Conservation (phyloP, 2,797 vertebrate species). For the Thaleichthys pacificus region DNA sequence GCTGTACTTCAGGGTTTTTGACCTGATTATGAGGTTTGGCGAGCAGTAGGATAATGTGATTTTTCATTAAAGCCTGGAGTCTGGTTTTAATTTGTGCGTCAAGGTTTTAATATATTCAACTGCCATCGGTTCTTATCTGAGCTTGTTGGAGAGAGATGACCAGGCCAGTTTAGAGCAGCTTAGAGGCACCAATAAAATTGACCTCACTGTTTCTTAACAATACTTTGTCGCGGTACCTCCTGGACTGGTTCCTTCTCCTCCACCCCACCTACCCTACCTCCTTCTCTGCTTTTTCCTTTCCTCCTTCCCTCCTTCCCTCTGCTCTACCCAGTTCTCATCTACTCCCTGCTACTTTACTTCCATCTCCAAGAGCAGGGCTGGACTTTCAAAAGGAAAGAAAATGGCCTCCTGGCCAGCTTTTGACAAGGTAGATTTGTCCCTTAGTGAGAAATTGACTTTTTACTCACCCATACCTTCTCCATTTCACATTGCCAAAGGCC, state of each 20-base stretch:
- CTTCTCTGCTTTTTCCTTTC: not conserved
- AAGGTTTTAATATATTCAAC: not conserved
- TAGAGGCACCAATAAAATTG: slow-evolving; percentile 59
- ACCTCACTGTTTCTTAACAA: slow-evolving; percentile 67
- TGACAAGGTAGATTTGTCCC: not conserved
- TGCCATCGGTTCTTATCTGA: not conserved
- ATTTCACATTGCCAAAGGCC: slow-evolving; percentile 14
- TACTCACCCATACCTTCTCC: slow-evolving; percentile 16
- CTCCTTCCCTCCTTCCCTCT: not conserved
- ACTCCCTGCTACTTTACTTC: not conserved
- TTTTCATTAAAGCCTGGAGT: not conserved
- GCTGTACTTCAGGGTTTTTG: not conserved
- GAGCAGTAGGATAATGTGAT: not conserved
- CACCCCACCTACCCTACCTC: not conserved
- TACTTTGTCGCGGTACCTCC: slow-evolving; percentile 51
- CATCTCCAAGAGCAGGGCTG: slow-evolving; percentile 16
- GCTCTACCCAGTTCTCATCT: not conserved
- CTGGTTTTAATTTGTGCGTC: too few species aligned
- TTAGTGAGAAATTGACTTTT: slow-evolving; percentile 17
- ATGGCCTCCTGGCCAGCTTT: slow-evolving; percentile 10
- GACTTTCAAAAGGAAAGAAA: slow-evolving; percentile 15
- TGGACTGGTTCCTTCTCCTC: not conserved
- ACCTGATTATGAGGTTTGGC: not conserved
- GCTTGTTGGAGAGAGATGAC: slow-evolving; percentile 5
- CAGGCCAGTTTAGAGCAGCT: slow-evolving; percentile 62